phyloP scores from a whole-genome alignment of 53 echinoderm and acorn worm genomes.

The Stichopus horrens region DNA sequence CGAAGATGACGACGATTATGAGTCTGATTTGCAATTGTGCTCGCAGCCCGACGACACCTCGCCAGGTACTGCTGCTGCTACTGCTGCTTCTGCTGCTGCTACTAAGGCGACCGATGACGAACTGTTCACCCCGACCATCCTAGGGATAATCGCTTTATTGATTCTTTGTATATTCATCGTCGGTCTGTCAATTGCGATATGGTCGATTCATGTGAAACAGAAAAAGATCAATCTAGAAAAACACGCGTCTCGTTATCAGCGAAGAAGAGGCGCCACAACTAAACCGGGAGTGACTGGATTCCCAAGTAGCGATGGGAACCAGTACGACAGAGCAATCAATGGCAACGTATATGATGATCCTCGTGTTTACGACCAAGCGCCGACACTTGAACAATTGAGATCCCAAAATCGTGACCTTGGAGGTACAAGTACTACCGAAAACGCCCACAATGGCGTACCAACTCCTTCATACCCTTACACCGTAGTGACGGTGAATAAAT shows the following conservation, averaged over 20 bases:
- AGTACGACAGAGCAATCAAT: too few relatives aligned
- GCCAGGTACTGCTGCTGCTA: too few relatives aligned
- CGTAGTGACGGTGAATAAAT: not conserved
- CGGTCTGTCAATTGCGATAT: not conserved
- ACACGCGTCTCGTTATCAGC: too few relatives aligned
- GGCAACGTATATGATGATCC: not conserved
- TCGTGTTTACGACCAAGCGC: not conserved
- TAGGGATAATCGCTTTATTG: not conserved
- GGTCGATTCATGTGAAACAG: too few relatives aligned
- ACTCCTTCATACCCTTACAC: not conserved
- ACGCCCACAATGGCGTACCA: not conserved
- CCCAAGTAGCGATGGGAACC: too few relatives aligned
- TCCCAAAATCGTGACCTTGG: not conserved
- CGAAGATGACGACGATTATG: slow-evolving; percentile 34
- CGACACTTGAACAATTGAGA: not conserved
- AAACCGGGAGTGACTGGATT: too few relatives aligned
- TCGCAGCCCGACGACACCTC: too few relatives aligned
- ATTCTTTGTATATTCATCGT: not conserved
- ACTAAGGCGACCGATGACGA: too few relatives aligned
- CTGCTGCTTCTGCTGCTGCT: too few relatives aligned
- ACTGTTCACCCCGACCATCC: not conserved
- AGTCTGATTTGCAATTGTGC: not conserved
- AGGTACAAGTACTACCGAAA: not conserved
- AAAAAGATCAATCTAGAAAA: too few relatives aligned
- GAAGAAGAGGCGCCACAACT: too few relatives aligned